Evolutionary conservation across 2,888 invertebrate genomes (phyloP).

Genomic region (Phalera bucephala): DNA sequence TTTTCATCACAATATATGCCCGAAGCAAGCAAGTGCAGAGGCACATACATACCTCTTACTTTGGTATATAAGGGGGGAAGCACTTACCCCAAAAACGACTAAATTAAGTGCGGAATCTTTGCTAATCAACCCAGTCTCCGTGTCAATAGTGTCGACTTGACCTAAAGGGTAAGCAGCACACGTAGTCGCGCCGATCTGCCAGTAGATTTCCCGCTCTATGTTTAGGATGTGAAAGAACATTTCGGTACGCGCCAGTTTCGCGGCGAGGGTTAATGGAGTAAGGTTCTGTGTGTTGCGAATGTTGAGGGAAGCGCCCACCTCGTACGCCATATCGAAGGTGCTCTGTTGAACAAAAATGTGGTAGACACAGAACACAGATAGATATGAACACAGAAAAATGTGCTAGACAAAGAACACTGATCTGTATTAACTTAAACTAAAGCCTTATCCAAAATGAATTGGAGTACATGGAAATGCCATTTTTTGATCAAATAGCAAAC

Average conservation of each 20-base stretch:
- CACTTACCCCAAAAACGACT: conserved; percentile 97
- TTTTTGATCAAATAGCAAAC: no score
- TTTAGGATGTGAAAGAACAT: conserved; percentile 99
- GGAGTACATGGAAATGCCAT: no score
- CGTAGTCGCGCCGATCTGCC: conserved; percentile 98
- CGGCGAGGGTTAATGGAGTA: conserved; percentile 96
- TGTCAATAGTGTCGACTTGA: conserved; percentile 97
- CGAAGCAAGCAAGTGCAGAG: no score
- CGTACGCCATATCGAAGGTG: conserved; percentile 97
- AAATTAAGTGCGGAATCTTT: conserved; percentile 97
- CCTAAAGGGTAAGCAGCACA: conserved; percentile 98
- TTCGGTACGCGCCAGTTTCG: conserved; percentile 95
- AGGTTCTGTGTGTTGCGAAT: conserved; percentile 93
- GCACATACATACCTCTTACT: no score
- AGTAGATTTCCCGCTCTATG: conserved; percentile 97
- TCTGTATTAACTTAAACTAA: no score
- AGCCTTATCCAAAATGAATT: no score
- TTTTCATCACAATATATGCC: no score
- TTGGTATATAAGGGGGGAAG: no score
- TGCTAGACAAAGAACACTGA: no score
- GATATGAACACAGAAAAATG: no score
- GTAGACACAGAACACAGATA: no score
- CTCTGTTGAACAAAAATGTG: no score
- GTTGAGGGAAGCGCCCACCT: conserved; percentile 94
- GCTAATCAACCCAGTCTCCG: conserved; percentile 95